These are phyloP conservation scores for Cataglyphis hispanica DNA, from an alignment of 1,140 invertebrate species.

Conservation along the genomic window DNA sequence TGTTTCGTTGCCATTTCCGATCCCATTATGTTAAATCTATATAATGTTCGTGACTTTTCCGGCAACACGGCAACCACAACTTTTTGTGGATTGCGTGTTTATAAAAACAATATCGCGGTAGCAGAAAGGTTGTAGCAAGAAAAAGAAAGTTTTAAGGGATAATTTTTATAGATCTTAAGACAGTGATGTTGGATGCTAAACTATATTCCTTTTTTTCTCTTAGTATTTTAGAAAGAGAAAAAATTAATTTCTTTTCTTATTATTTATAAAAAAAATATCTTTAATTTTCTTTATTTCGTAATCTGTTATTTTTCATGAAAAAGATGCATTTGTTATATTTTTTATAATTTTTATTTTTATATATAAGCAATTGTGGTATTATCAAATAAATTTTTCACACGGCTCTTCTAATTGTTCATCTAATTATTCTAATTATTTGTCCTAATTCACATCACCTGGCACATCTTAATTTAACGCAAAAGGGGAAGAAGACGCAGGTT, in stretches of 20 bases:
- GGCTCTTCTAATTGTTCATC: conserved; percentile 7
- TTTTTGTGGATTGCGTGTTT: conserved; percentile 71
- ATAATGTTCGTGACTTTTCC: conserved; percentile 74
- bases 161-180: background rate
- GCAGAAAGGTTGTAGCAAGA: background rate
- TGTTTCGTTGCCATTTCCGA: conserved; percentile 59
- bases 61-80: conserved; percentile 79
- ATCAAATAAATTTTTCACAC: background rate
- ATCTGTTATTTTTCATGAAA: background rate
- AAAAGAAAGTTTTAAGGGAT: conserved; percentile 12
- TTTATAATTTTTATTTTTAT: background rate
- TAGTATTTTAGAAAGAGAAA: background rate
- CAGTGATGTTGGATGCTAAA: background rate
- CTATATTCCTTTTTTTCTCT: background rate
- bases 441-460: conserved; percentile 1
- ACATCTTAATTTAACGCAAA: background rate
- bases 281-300: background rate
- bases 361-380: background rate
- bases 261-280: background rate
- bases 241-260: background rate
- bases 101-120: conserved; percentile 1
- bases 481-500: background rate
- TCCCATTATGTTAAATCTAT: conserved; percentile 73
- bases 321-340: background rate
- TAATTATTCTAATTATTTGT: too few species aligned